Evolutionary conservation across 2,888 invertebrate genomes (phyloP).

Genomic region (Drosophila rellima): DNA sequence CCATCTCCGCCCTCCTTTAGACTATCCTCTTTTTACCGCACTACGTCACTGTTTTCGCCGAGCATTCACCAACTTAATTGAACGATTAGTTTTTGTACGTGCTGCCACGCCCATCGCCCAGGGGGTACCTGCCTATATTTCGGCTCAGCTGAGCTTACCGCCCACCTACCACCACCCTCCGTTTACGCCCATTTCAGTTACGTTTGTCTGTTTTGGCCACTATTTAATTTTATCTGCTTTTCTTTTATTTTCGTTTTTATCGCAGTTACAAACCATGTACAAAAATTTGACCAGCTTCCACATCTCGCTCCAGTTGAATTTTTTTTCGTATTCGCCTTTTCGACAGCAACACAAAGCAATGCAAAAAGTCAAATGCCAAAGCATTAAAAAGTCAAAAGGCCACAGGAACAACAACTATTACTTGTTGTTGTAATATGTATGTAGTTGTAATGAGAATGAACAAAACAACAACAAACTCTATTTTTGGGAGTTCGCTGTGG

Average conservation of each 20-base stretch:
- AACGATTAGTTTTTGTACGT: constrained; percentile 79
- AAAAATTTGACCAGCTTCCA: constrained; percentile 56
- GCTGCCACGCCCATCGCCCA: constrained; percentile 61
- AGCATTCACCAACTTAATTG: constrained; percentile 70
- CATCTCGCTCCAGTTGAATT: constrained; percentile 10
- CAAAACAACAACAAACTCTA: constrained; percentile 16
- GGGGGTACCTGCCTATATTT: constrained; percentile 27
- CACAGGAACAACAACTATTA: constrained; percentile 42
- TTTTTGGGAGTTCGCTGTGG: constrained; percentile 15
- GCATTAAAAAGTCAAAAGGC: constrained; percentile 78
- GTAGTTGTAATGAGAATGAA: constrained; percentile 63
- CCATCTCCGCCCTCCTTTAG: not conserved
- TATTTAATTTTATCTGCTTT: constrained; percentile 76
- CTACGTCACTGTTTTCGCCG: constrained; percentile 22
- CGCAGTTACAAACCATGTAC: constrained; percentile 64
- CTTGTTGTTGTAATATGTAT: constrained; percentile 54
- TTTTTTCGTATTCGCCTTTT: constrained; percentile 45
- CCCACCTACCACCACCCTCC: constrained; percentile 10
- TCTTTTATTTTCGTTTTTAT: constrained; percentile 70
- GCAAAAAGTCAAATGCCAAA: constrained; percentile 68
- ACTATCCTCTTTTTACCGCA: constrained; percentile 14
- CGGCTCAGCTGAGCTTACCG: constrained; percentile 6
- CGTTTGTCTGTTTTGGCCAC: constrained; percentile 59
- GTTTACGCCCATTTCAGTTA: constrained; percentile 26
- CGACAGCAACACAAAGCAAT: constrained; percentile 39